phyloP scores from a whole-genome alignment of 2,888 invertebrate species.

The Rhamnusium bicolor region DNA sequence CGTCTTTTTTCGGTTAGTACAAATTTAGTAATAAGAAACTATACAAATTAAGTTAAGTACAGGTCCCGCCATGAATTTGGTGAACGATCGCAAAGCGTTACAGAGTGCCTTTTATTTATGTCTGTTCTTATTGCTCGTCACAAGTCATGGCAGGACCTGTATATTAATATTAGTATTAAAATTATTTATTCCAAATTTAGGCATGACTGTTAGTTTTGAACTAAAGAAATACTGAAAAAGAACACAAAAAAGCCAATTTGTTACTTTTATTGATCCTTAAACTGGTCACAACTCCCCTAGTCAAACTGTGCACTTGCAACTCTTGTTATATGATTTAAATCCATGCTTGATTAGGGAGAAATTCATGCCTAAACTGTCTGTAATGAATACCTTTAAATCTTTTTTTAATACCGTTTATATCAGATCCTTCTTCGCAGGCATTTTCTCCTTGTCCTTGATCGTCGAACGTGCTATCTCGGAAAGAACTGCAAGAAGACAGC shows the following conservation, averaged over 20 bases:
- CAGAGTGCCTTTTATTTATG: too few relatives aligned
- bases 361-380: slow-evolving; percentile 39
- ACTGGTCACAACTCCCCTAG: too few relatives aligned
- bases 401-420: slow-evolving; percentile 71
- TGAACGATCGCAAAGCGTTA: too few relatives aligned
- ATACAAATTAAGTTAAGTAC: background rate
- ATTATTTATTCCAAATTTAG: slow-evolving; percentile 6
- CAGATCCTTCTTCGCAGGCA: slow-evolving; percentile 74
- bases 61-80: too few relatives aligned
- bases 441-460: slow-evolving; percentile 76
- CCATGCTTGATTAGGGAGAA: slow-evolving; percentile 52
- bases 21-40: background rate
- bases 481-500: slow-evolving; percentile 88
- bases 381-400: slow-evolving; percentile 66
- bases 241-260: too few relatives aligned
- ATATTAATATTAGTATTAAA: background rate
- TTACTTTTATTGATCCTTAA: too few relatives aligned
- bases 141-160: too few relatives aligned
- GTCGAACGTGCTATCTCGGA: slow-evolving; percentile 87
- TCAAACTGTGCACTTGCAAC: background rate
- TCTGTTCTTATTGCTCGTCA: too few relatives aligned
- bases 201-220: too few relatives aligned
- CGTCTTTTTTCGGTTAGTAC: too few relatives aligned
- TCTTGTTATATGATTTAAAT: background rate
- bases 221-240: too few relatives aligned